Evolutionary conservation across 2,113 vertebrate species (phyloP).

Genomic region (Hemibagrus wyckioides): DNA sequence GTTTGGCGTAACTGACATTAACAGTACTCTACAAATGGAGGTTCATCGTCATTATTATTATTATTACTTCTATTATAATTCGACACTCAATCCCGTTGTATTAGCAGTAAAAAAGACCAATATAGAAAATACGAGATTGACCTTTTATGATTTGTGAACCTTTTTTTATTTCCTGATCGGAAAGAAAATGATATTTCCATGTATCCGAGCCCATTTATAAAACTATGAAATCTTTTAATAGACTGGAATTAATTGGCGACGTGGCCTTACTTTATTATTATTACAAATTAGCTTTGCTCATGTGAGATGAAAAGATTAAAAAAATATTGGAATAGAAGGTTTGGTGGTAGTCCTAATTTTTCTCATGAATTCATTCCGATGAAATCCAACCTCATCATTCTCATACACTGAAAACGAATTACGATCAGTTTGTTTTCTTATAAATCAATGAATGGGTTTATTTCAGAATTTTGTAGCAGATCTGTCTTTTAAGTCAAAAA

Average conservation of each 20-base stretch:
- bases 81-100: neutral
- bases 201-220: neutral
- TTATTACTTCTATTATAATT: neutral
- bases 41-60: no score
- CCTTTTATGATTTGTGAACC: neutral
- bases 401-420: neutral
- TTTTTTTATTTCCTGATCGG: neutral
- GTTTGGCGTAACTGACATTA: neutral
- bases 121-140: neutral
- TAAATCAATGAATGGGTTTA: neutral
- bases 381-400: neutral
- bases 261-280: neutral
- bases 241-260: neutral
- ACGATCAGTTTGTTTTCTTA: neutral
- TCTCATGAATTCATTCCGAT: neutral
- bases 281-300: neutral
- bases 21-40: neutral
- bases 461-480: neutral
- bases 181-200: neutral
- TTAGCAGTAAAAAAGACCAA: neutral
- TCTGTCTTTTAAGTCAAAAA: neutral
- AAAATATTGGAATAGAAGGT: neutral
- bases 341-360: neutral
- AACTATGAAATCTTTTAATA: neutral
- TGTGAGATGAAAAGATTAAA: neutral